Conservation (phyloP, 2,888 invertebrate species). For the Parnassius glacialis region DNA sequence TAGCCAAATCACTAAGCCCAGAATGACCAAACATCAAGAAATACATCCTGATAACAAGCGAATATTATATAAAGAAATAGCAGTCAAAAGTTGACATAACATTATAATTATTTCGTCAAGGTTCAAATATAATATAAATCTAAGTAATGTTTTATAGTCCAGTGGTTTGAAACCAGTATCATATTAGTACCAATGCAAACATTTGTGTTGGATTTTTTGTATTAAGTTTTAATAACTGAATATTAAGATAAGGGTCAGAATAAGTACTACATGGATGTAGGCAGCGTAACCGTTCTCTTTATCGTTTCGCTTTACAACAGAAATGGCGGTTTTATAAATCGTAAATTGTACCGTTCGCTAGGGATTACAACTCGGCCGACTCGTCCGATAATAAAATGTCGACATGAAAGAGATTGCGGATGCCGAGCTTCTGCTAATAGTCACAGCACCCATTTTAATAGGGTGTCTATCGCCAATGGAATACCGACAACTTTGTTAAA, state of each 20-base stretch:
- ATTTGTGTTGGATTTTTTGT: neutral
- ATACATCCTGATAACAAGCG: too few species aligned
- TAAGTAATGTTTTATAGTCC: too few species aligned
- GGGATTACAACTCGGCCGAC: slow-evolving; percentile 70
- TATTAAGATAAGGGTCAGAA: slow-evolving; percentile 53
- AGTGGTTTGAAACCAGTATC: too few species aligned
- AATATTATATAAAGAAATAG: too few species aligned
- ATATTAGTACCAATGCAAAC: too few species aligned
- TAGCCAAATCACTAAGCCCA: too few species aligned
- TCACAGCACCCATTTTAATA: slow-evolving; percentile 52
- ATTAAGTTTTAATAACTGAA: slow-evolving; percentile 52
- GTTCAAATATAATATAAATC: too few species aligned
- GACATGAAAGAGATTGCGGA: slow-evolving; percentile 69
- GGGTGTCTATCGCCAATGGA: slow-evolving; percentile 53
- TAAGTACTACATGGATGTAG: slow-evolving; percentile 41
- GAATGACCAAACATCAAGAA: too few species aligned
- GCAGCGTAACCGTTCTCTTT: slow-evolving; percentile 51
- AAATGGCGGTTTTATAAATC: slow-evolving; percentile 63
- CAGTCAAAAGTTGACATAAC: too few species aligned
- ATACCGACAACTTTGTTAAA: slow-evolving; percentile 48
- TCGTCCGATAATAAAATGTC: slow-evolving; percentile 76
- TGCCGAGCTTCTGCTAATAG: slow-evolving; percentile 53
- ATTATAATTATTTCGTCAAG: too few species aligned
- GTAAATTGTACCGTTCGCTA: slow-evolving; percentile 67
- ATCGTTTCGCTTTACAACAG: slow-evolving; percentile 62